Base-by-base conservation (phyloP, 2,888 invertebrate genomes). In the Allolobophora icterica region DNA sequence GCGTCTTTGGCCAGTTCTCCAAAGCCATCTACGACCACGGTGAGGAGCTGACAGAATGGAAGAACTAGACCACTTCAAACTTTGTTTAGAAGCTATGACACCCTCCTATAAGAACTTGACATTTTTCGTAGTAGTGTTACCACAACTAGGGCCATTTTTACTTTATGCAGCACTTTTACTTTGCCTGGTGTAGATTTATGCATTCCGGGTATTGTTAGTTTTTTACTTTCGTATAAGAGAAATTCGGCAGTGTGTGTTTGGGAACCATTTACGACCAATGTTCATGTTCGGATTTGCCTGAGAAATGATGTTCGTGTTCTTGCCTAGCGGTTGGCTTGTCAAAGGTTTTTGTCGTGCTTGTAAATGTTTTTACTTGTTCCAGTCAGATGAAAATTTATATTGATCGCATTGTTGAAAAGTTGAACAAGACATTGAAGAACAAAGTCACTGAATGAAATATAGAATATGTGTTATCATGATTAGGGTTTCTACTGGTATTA, bases 1-100 rank as follows among this genome's bases (percentile, higher is more conserved):
- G 94, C 45, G 92, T 95, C 90, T 95, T 94, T 91, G 92, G 93
- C 13, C 94, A 95, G 92, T 95, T 92, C 92, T 92, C 94, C 13
- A 92, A 93, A 40, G 94, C 94, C 33, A 92, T 95, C 1, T 95
- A 95, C 91, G 93, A 93, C 33, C 94, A 95, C 91, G 93, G 93
- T 5, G 93, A 93, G 30, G 92, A 92, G 87, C 91, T 93, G 52
- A 21, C 40, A 30, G 90, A 21, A 87, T 87, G 87, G 8, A 87
- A 35, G 35, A 21, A 90, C 90, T 71, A 40, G 45, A 35, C 89
- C 38, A 38, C 13, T 89, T 42, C 89, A 33, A 5, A 40, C 24
- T 33, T 45, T 17, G n/a, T 38, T 35, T 45, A 0, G 38, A 33
- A 52, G 42, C 19, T 11, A 19, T 33, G 30, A 19, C 42, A 45